Evolutionary conservation across 2,113 vertebrate genomes (phyloP).

Genomic region (Plecturocebus donacophilus): DNA sequence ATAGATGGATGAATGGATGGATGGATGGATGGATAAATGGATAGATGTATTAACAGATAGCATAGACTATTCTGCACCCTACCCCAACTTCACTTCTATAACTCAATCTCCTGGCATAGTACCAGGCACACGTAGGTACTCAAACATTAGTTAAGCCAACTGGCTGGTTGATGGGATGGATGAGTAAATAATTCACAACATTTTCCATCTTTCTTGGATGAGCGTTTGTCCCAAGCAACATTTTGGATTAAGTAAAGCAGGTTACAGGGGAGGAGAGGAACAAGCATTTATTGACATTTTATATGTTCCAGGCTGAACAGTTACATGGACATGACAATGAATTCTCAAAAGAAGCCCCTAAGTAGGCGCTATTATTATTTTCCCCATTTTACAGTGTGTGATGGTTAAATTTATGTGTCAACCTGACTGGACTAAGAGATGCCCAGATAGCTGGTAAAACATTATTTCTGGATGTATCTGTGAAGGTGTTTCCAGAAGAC

Average conservation of each 20-base stretch:
- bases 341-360: not conserved
- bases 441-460: too few relatives aligned
- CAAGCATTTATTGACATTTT: not conserved
- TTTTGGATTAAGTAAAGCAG: not conserved
- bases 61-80: not conserved
- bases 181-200: not conserved
- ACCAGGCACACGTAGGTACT: not conserved
- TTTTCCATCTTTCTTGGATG: not conserved
- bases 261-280: not conserved
- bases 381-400: not conserved
- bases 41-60: not conserved
- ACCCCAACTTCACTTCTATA: not conserved
- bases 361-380: not conserved
- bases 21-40: not conserved
- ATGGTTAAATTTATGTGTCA: not conserved
- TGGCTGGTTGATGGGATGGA: not conserved
- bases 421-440: not conserved
- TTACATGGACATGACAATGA: fast-evolving
- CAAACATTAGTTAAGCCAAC: not conserved
- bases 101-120: not conserved
- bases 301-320: not conserved
- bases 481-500: not conserved
- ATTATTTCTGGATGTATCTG: not conserved
- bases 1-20: not conserved
- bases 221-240: not conserved